A percentile compares a stretch with the other conserved stretches of the same genome.
These are phyloP conservation scores for Rutilus rutilus DNA, from an alignment of 2,113 vertebrate species.

Conservation along the genomic window DNA sequence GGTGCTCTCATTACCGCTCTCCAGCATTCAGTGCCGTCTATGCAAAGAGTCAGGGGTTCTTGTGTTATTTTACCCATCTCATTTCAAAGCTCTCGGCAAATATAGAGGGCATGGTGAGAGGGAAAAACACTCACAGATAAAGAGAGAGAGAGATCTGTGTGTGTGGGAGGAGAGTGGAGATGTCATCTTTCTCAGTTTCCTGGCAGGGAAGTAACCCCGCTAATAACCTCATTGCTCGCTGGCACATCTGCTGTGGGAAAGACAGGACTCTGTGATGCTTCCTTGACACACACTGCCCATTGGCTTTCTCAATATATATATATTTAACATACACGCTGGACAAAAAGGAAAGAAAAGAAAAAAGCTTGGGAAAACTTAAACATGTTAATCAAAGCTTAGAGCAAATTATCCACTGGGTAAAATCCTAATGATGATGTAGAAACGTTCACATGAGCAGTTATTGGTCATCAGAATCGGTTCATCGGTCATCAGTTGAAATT, in stretches of 20 bases:
- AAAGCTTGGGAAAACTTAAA: neutral
- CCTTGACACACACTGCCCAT: slow-evolving; percentile 27
- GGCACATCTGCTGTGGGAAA: slow-evolving; percentile 35
- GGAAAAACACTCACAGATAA: slow-evolving; percentile 3
- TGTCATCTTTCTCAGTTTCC: slow-evolving; percentile 62
- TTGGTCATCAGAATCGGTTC: neutral
- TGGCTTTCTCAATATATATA: neutral
- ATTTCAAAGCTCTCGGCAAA: slow-evolving; percentile 8
- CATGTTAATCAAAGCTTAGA: neutral
- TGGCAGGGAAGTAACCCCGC: slow-evolving; percentile 46
- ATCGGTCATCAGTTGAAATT: no score
- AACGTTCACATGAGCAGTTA: no score
- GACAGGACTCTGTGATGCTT: neutral
- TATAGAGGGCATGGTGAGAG: slow-evolving; percentile 33
- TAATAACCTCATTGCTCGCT: slow-evolving; percentile 47
- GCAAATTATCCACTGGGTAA: neutral
- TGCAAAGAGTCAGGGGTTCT: neutral
- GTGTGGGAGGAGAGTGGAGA: slow-evolving; percentile 37
- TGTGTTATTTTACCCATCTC: slow-evolving; percentile 33
- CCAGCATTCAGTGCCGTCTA: neutral
- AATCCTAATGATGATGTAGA: neutral
- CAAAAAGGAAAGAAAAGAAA: neutral
- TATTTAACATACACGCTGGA: neutral
- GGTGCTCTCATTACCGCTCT: slow-evolving; percentile 28
- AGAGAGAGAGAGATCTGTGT: slow-evolving; percentile 30